Percentiles rank a stretch among this genome's conserved stretches.
Conservation (phyloP, 2,797 vertebrate species). For the Enteromius argenteus region DNA sequence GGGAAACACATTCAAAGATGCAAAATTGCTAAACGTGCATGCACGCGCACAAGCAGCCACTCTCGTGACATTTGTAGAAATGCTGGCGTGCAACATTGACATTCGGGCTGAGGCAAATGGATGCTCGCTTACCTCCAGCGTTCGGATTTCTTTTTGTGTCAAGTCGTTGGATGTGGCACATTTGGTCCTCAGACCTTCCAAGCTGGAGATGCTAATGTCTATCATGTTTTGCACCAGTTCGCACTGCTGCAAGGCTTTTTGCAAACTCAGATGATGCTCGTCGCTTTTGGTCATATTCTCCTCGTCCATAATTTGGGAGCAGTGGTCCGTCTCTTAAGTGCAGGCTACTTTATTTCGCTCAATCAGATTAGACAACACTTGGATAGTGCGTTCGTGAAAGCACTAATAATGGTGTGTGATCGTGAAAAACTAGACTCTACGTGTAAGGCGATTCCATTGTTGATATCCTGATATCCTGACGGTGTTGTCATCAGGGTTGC, state of each 20-base stretch:
- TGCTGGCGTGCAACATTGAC: not conserved
- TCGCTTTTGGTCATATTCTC: constrained; percentile 92
- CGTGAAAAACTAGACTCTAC: constrained; percentile 74
- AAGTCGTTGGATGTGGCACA: constrained; percentile 99
- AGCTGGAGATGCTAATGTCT: constrained; percentile 97
- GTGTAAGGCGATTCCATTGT: constrained; percentile 84
- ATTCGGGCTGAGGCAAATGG: constrained; percentile 4
- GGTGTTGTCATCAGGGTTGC: constrained; percentile 82
- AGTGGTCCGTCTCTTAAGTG: constrained; percentile 63
- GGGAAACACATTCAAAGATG: not conserved
- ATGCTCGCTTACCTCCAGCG: constrained; percentile 88
- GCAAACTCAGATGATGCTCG: constrained; percentile 92
- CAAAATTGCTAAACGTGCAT: not conserved
- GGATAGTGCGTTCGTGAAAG: constrained; percentile 64
- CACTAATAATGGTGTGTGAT: constrained; percentile 62
- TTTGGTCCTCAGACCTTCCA: constrained; percentile 98
- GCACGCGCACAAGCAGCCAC: not conserved
- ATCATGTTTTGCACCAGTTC: constrained; percentile 98
- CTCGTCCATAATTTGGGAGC: constrained; percentile 91
- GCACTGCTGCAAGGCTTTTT: constrained; percentile 98
- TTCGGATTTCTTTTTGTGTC: constrained; percentile 96
- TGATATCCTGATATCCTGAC: constrained; percentile 78
- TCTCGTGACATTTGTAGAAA: constrained; percentile 17
- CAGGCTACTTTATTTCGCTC: constrained; percentile 53
- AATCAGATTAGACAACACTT: constrained; percentile 44